Percentiles rank a stretch among this genome's conserved stretches.
phyloP scores from a whole-genome alignment of 2,888 invertebrate species.

The Tiliacea citrago region DNA sequence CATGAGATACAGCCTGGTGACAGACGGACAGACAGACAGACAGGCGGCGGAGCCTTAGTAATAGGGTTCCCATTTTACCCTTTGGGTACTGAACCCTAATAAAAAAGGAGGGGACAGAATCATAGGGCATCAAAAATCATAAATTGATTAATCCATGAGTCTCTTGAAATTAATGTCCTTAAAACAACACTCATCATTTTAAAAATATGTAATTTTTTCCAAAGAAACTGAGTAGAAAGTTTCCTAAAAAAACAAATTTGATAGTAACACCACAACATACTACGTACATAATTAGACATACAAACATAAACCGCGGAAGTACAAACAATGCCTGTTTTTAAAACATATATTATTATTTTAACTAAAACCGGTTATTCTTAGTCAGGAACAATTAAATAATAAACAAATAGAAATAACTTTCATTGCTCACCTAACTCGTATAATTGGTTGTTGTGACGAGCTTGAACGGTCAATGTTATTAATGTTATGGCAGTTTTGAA shows the following conservation, averaged over 20 bases:
- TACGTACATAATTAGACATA: constrained; percentile 69
- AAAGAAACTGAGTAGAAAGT: neutral
- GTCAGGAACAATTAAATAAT: constrained; percentile 54
- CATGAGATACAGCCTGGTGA: no score
- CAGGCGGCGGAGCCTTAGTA: no score
- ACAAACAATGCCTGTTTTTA: constrained; percentile 69
- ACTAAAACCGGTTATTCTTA: constrained; percentile 71
- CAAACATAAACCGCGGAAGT: constrained; percentile 72
- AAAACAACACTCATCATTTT: no score
- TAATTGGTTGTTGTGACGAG: constrained; percentile 49
- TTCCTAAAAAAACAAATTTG: constrained; percentile 16
- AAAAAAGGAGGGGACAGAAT: no score
- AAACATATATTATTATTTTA: constrained; percentile 67
- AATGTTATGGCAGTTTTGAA: constrained; percentile 36
- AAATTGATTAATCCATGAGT: no score
- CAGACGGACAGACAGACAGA: no score
- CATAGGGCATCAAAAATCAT: no score
- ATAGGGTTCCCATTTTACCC: no score
- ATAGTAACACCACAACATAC: constrained; percentile 37
- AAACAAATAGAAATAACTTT: constrained; percentile 56
- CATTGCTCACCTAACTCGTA: constrained; percentile 34
- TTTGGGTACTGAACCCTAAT: no score
- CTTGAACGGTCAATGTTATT: constrained; percentile 34
- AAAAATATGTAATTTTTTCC: no score
- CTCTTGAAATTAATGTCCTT: no score